Conservation (phyloP, 2,888 invertebrate genomes). For the Oscheius myriophilus region DNA sequence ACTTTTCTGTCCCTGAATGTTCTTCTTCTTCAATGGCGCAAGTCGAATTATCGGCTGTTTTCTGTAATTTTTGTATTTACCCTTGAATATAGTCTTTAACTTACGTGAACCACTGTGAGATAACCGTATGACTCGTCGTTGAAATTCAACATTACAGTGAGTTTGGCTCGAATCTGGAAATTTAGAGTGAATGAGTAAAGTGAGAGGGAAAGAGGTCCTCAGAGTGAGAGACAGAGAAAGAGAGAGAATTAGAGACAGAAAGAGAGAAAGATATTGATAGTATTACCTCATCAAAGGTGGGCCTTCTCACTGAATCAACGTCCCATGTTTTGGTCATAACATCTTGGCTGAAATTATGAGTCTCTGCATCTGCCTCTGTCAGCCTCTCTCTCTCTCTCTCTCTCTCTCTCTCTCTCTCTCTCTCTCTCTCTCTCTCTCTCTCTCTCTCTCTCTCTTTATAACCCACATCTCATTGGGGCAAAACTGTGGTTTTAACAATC, state of each 20-base stretch:
- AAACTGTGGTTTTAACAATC: constrained; percentile 49
- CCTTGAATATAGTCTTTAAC: too few relatives aligned
- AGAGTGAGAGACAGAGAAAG: background rate
- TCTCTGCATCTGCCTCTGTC: constrained; percentile 54
- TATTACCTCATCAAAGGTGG: constrained; percentile 44
- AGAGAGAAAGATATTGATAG: constrained; percentile 50
- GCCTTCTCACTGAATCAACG: constrained; percentile 39
- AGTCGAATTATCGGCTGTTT: background rate
- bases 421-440: too few relatives aligned
- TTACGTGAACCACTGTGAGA: constrained; percentile 17
- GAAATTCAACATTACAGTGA: constrained; percentile 34
- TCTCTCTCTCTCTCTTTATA: background rate
- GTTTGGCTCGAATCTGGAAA: constrained; percentile 19
- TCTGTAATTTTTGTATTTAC: constrained; percentile 10
- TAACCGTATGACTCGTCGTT: constrained; percentile 42
- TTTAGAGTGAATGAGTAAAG: background rate
- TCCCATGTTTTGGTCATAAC: constrained; percentile 51
- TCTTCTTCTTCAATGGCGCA: too few relatives aligned
- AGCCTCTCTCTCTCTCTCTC: constrained; percentile 47
- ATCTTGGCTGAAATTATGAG: constrained; percentile 42
- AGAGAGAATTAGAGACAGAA: constrained; percentile 10
- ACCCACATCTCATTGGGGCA: constrained; percentile 59
- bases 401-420: constrained; percentile 33
- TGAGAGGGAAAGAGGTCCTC: background rate
- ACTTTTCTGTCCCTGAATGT: too few relatives aligned